A percentile compares a stretch with the other conserved stretches of the same genome.
Conservation (phyloP, 2,113 vertebrate species). For the Dicaeum eximium region DNA sequence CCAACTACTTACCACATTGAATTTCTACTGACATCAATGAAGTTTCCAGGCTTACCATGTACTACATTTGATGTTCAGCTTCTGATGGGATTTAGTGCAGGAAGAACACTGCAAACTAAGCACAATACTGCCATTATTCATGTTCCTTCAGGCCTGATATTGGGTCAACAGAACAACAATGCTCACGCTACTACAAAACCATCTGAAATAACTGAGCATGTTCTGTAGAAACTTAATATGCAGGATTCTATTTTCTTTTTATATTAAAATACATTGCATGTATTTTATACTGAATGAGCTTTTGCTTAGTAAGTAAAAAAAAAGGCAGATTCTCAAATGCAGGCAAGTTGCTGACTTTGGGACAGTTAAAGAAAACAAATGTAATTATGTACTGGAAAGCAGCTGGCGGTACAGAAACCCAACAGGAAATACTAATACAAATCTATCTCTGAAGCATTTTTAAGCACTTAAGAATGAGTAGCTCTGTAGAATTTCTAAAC, state of each 20-base stretch:
- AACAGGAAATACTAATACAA: not conserved
- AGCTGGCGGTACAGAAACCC: not conserved
- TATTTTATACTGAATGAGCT: not conserved
- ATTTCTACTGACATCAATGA: not conserved
- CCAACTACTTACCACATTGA: not conserved
- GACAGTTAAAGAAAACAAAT: not conserved
- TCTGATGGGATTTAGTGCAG: not conserved
- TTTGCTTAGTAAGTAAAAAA: not conserved
- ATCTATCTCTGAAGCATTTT: not conserved
- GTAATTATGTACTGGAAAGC: not conserved
- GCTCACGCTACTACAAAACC: not conserved
- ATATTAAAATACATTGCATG: not conserved
- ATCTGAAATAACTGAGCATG: not conserved
- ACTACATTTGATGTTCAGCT: not conserved
- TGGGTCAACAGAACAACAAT: slow-evolving; percentile 43
- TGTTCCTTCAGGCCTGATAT: slow-evolving; percentile 39
- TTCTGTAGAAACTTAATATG: not conserved
- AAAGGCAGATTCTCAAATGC: not conserved
- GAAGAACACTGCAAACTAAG: not conserved
- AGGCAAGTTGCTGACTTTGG: not conserved
- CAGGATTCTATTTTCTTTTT: not conserved
- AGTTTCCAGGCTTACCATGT: not conserved
- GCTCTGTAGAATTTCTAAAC: not conserved
- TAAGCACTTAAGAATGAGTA: not conserved
- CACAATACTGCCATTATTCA: slow-evolving; percentile 54